Evolutionary conservation across 2,797 vertebrate genomes (phyloP), one percentile per base, ranked within the genome.

Genomic region (Phaenicophaeus curvirostris): DNA sequence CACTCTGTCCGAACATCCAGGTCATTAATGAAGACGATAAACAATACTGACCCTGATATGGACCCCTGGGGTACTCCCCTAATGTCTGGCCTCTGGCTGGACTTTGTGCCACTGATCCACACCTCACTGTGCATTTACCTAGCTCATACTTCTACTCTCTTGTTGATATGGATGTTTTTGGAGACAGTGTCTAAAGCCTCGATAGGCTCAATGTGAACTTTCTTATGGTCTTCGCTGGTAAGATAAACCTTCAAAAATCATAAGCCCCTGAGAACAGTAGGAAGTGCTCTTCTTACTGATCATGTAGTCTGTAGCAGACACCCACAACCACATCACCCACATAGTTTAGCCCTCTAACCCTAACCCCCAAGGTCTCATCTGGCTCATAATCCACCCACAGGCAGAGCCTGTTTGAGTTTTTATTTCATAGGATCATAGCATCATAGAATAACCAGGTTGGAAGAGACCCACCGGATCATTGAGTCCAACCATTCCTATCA

Each of bases 1-100:
- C 24, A 33, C 31, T 48, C 4, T 35, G 9, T 65, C 31, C 33
- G 20, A 5, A 54, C 1, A 0, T 31, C 5, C 23, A 15, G 14
- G 27, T 50, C 44, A 54, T 58, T 62, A 77, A 81, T 2, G 1
- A 80, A 50, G 53, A 59, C 57, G 30, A 44, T n/a, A 61, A 58
- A 72, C 7, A 30, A 11, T 57, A 42, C 13, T 50, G 44, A 59
- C 25, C 27, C 31, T 23, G 27, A 9, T 21, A 31, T 28, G 16
- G 4, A 75, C 13, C 17, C 15, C 50, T 53, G 50, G 11, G 11
- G 8, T 41, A 51, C 54, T 57, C 23, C 30, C 5, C 21, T 35
- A 37, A 13, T 37, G 44, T 37, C 57, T 25, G n/a, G 27, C 30
- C 18, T 77, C 18, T 55, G 42, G 24, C 8, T 68, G 39, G 44